Evolutionary conservation across 2,797 vertebrate species (phyloP).

Genomic region (Catamblyrhynchus diadema): DNA sequence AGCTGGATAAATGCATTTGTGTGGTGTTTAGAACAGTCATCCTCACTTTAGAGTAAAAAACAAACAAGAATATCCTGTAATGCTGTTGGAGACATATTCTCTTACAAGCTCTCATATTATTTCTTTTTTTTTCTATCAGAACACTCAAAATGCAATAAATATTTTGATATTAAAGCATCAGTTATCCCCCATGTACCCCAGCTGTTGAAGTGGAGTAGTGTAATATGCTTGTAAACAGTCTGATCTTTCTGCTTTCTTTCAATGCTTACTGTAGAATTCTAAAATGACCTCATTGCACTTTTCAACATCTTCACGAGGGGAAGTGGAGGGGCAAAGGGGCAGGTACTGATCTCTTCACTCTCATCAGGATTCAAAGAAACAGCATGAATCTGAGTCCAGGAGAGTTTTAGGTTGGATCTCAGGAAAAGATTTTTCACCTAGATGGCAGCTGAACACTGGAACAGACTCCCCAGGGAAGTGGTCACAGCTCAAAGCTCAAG

Average conservation of each 20-base stretch:
- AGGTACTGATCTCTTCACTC: background rate
- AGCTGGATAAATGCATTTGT: background rate
- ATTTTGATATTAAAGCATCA: background rate
- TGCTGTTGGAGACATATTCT: background rate
- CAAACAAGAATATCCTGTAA: background rate
- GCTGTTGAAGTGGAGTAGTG: background rate
- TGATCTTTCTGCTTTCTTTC: background rate
- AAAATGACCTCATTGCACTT: rapidly evolving
- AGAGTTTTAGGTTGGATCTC: background rate
- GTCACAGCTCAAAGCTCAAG: background rate
- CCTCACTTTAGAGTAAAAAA: background rate
- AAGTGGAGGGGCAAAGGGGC: background rate
- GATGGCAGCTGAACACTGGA: background rate
- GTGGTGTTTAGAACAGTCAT: background rate
- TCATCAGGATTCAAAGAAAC: background rate
- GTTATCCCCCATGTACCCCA: background rate
- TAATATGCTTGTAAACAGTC: background rate
- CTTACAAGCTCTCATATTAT: background rate
- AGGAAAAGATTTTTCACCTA: background rate
- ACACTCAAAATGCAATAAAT: background rate
- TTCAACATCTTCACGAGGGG: background rate
- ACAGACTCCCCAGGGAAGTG: too few relatives aligned
- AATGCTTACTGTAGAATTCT: background rate
- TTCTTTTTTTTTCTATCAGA: background rate
- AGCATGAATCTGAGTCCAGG: background rate